A percentile compares a stretch with the other conserved stretches of the same genome.
Conservation (phyloP, 2,888 invertebrate species). For the Listrodromus nycthemerus region DNA sequence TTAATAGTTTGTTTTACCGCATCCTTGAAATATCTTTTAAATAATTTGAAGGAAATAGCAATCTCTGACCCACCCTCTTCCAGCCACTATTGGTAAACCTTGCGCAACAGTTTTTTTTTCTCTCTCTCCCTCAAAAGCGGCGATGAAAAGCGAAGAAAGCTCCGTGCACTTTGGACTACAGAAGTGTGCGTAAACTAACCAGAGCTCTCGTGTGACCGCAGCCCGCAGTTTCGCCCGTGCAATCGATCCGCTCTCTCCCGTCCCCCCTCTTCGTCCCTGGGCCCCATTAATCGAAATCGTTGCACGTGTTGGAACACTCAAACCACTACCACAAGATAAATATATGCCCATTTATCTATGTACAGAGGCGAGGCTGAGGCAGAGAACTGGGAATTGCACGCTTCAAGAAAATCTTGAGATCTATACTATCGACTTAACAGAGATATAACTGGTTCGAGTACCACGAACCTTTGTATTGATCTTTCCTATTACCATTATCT, state of each 20-base stretch:
- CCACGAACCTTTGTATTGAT: constrained; percentile 35
- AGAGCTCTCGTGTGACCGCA: constrained; percentile 45
- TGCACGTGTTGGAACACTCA: constrained; percentile 47
- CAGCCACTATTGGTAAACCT: not conserved
- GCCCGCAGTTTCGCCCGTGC: constrained; percentile 41
- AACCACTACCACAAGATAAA: constrained; percentile 9
- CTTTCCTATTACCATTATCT: constrained; percentile 36
- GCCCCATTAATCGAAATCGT: constrained; percentile 50
- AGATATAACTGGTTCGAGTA: constrained; percentile 23
- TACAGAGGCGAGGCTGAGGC: not conserved
- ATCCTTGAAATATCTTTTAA: not conserved
- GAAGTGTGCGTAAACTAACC: constrained; percentile 39
- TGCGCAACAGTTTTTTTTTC: not conserved
- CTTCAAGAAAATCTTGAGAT: constrained; percentile 43
- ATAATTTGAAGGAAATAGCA: not conserved
- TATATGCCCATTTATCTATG: constrained; percentile 19
- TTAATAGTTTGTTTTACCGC: not conserved
- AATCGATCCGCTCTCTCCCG: constrained; percentile 29
- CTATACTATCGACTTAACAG: constrained; percentile 43
- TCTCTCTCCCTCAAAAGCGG: not conserved
- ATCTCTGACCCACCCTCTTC: not conserved
- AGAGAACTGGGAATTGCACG: constrained; percentile 16
- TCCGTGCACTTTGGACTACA: constrained; percentile 13
- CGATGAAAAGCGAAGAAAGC: constrained; percentile 20
- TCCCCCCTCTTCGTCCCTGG: not conserved